Evolutionary conservation across 2,888 invertebrate species (phyloP).

Genomic region (Cataglyphis rosenhaueri): DNA sequence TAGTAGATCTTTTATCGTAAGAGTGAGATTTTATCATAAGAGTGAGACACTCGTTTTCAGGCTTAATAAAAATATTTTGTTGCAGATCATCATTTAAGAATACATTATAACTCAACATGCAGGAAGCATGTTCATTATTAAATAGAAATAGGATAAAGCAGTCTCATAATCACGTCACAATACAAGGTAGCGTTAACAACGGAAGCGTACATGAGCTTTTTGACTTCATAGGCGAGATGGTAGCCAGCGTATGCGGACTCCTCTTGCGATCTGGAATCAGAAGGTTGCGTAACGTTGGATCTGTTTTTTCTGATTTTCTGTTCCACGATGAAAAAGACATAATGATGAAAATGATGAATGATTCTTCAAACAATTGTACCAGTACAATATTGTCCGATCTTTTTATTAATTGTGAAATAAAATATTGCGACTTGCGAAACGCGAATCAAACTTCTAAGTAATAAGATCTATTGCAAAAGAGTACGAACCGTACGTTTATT

Average conservation of each 20-base stretch:
- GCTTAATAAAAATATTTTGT: constrained; percentile 1
- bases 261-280: constrained; percentile 94
- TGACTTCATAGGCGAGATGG: constrained; percentile 99
- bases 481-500: not conserved
- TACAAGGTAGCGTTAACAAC: constrained; percentile 85
- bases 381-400: not conserved
- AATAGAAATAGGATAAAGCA: constrained; percentile 14
- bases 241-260: constrained; percentile 98
- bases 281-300: constrained; percentile 80
- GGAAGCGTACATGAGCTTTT: constrained; percentile 99
- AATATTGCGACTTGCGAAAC: not conserved
- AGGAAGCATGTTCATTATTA: constrained; percentile 44
- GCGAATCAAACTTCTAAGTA: not conserved
- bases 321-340: constrained; percentile 59
- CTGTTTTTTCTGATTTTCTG: constrained; percentile 51
- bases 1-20: not conserved
- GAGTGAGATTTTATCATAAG: not conserved
- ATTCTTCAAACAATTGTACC: constrained; percentile 20
- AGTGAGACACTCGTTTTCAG: not conserved
- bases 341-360: constrained; percentile 40
- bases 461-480: not conserved
- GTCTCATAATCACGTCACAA: constrained; percentile 55
- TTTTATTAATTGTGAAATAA: constrained; percentile 3
- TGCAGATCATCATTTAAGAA: constrained; percentile 17
- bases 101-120: constrained; percentile 40